Base-by-base conservation (phyloP, 2,113 vertebrate species). In the Lepus americanus region DNA sequence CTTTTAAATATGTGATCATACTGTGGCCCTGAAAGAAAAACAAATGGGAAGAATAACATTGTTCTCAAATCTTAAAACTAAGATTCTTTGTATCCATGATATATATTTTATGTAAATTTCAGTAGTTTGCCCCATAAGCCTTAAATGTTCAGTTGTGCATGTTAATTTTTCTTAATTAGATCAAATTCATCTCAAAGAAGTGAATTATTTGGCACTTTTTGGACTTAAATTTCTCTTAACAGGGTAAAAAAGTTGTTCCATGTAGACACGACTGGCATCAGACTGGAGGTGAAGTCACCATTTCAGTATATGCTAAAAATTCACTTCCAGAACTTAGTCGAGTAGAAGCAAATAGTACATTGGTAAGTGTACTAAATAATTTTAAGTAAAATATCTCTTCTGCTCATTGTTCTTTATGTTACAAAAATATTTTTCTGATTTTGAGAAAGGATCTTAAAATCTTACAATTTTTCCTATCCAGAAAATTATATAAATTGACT, bases 211-310 rank as follows among this genome's bases (percentile, higher is more conserved):
- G 81, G 14, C 39, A 87, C 19, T n/a, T 92, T 69, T 63, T 77
- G 88, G 95, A 96, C 87, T 80, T 22, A 0, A 27, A 86, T 23
- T 33, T 73, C 31, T 91, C 3, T 80, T 80, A 73, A 67, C 96
- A 99, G 99, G 99, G 98, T 80, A 99, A 99, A 70, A 99, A 99
- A 94, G 98, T 99, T 88, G 99, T 99, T 89, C 98, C 99, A 0
- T 99, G 99, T 97, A 98, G 99, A 93, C 99, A 99, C 80, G 99
- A 99, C 96, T 99, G 99, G 99, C 99, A 99, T 97, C 99, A 99
- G 96, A 99, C 99, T 5, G 99, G 99, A 69, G 96, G 98, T 59
- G 99, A 99, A 98, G 99, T 99, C 93, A 99, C 98, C 93, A 99
- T 99, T 98, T 99, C 99, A 29, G 98, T 99, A 74, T 99, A 99